A percentile compares a stretch with the other conserved stretches of the same genome.
phyloP scores from a whole-genome alignment of 2,888 invertebrate species.

The Dichetophora obliterata region DNA sequence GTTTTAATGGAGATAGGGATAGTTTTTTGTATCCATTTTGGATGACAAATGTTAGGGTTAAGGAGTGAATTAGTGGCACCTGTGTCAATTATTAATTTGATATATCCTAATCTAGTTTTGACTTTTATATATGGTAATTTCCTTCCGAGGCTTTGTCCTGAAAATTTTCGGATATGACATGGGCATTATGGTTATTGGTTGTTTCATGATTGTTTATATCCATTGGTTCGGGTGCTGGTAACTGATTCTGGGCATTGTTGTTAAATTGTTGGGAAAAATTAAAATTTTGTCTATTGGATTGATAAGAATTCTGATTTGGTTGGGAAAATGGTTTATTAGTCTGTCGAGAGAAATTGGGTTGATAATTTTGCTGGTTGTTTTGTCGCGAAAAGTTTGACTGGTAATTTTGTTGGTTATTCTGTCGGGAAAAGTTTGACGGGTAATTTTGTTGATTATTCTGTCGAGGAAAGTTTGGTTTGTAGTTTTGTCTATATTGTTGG shows the following conservation, averaged over 20 bases:
- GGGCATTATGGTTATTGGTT: neutral
- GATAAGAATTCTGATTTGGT: slow-evolving; percentile 35
- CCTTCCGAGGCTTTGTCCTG: slow-evolving; percentile 33
- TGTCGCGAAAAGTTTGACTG: too few species aligned
- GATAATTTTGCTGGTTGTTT: too few species aligned
- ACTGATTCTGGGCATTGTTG: neutral
- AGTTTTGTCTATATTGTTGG: slow-evolving; percentile 9
- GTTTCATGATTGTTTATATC: slow-evolving; percentile 36
- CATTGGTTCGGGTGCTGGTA: slow-evolving; percentile 41
- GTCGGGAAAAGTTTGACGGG: neutral
- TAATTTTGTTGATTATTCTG: slow-evolving; percentile 2
- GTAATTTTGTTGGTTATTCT: neutral
- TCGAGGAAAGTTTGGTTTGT: slow-evolving; percentile 21
- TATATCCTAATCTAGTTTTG: slow-evolving; percentile 30
- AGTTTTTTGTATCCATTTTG: neutral
- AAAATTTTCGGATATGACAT: slow-evolving; percentile 34
- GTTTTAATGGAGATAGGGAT: neutral
- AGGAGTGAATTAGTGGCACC: slow-evolving; percentile 37
- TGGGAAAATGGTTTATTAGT: neutral
- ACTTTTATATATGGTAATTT: slow-evolving; percentile 42
- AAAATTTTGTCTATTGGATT: slow-evolving; percentile 22
- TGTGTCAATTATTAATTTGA: neutral
- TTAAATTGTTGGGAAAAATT: slow-evolving; percentile 15
- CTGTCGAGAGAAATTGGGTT: slow-evolving; percentile 6
- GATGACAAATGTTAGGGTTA: slow-evolving; percentile 32